These are phyloP conservation scores for Mystacornis crossleyi DNA, from an alignment of 2,113 vertebrate genomes.

Conservation along the genomic window DNA sequence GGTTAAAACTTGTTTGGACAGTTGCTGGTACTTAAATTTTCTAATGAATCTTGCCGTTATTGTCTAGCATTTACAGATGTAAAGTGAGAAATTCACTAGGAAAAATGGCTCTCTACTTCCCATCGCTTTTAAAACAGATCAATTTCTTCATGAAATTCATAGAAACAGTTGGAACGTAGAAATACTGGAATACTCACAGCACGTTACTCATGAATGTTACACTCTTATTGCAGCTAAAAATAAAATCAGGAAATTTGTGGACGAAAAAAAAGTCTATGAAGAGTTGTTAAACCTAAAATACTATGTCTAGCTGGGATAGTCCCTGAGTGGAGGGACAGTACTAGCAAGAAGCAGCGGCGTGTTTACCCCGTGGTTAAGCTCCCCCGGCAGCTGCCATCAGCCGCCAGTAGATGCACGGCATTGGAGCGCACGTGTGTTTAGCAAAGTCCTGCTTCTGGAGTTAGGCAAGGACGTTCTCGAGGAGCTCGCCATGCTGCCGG, in stretches of 20 bases:
- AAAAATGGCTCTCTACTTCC: background rate
- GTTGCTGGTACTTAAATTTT: background rate
- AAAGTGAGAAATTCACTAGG: background rate
- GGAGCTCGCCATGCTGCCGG: background rate
- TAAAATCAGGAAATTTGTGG: background rate
- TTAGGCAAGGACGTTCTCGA: fast-evolving
- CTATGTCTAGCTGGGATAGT: background rate
- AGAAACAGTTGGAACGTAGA: background rate
- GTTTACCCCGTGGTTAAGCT: background rate
- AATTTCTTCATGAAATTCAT: background rate
- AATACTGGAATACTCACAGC: background rate
- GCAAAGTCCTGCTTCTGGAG: background rate
- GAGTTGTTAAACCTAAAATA: background rate
- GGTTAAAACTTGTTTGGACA: background rate
- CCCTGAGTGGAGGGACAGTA: background rate
- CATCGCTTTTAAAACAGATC: background rate
- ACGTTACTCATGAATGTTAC: background rate
- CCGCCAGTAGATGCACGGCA: background rate
- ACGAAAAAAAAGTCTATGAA: background rate
- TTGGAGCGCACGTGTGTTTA: background rate
- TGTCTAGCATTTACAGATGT: background rate
- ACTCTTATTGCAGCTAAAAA: background rate
- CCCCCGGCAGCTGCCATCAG: background rate
- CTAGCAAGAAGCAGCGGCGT: background rate
- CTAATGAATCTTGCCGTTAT: background rate